Percentiles rank a stretch among this genome's conserved stretches.
phyloP scores from a whole-genome alignment of 2,113 vertebrate genomes.

The Bujurquina vittata region DNA sequence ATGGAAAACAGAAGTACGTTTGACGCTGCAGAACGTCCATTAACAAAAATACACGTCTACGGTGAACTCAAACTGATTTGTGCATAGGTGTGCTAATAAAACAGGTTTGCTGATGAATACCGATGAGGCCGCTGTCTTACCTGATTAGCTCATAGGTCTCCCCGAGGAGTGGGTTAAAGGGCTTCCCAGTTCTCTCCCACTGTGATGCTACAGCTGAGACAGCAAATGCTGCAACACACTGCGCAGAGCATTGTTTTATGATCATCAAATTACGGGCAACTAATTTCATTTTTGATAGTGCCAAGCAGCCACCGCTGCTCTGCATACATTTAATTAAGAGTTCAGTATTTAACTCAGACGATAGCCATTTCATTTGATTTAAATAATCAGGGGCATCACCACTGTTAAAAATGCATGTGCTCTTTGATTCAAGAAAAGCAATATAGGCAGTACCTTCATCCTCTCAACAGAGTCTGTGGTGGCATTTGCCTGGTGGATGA shows the following conservation, averaged over 20 bases:
- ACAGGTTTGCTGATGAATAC: background rate
- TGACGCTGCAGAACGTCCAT: background rate
- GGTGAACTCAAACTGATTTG: background rate
- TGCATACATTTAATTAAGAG: background rate
- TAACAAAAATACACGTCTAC: background rate
- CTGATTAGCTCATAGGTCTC: slow-evolving; percentile 96
- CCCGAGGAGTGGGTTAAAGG: slow-evolving; percentile 95
- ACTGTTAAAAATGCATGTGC: background rate
- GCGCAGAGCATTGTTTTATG: slow-evolving; percentile 21
- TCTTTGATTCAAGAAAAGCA: background rate
- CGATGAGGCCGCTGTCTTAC: slow-evolving; percentile 68
- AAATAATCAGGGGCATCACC: background rate
- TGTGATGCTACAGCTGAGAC: slow-evolving; percentile 98
- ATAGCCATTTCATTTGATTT: background rate
- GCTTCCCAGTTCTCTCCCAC: slow-evolving; percentile 98
- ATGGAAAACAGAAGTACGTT: slow-evolving; percentile 14
- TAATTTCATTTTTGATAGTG: background rate
- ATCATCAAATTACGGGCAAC: background rate
- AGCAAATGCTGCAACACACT: slow-evolving; percentile 96
- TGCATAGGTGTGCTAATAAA: background rate
- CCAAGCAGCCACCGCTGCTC: background rate
- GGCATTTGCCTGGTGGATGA: slow-evolving; percentile 94
- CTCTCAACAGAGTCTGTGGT: slow-evolving; percentile 88
- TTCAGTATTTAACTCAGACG: background rate
- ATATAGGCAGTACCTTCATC: slow-evolving; percentile 87